phyloP scores from a whole-genome alignment of 2,888 invertebrate species.

The Aleiodes leptofemur region DNA sequence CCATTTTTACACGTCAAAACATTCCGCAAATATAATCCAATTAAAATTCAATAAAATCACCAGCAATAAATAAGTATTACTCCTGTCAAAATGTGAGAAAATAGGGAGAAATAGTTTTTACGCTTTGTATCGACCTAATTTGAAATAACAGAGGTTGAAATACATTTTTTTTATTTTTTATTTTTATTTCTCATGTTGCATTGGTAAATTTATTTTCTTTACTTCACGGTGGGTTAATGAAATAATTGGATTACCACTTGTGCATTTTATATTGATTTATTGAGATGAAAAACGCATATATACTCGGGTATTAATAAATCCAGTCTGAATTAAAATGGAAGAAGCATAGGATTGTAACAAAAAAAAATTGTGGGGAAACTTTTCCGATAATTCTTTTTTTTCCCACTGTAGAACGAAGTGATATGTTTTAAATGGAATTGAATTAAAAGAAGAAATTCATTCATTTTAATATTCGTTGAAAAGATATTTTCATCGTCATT shows the following conservation, averaged over 20 bases:
- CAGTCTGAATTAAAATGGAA: no score
- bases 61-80: background rate
- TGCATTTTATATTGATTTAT: conserved; percentile 31
- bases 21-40: background rate
- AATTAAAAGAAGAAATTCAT: no score
- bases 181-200: conserved; percentile 13
- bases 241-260: conserved; percentile 36
- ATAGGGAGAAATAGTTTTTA: conserved; percentile 16
- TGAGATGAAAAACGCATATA: conserved; percentile 2
- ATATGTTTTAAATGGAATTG: no score
- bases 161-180: background rate
- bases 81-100: background rate
- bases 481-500: no score
- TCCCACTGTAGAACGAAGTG: no score
- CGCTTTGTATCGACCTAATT: conserved; percentile 23
- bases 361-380: no score
- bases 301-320: conserved; percentile 3
- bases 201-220: conserved; percentile 14
- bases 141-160: conserved; percentile 10
- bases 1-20: background rate
- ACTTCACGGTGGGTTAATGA: conserved; percentile 17
- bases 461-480: no score
- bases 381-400: no score
- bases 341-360: no score
- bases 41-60: conserved; percentile 12